Percentiles rank a stretch among this genome's conserved stretches.
Conservation (phyloP, 1,140 invertebrate species). For the Pachypeltis micranthus region DNA sequence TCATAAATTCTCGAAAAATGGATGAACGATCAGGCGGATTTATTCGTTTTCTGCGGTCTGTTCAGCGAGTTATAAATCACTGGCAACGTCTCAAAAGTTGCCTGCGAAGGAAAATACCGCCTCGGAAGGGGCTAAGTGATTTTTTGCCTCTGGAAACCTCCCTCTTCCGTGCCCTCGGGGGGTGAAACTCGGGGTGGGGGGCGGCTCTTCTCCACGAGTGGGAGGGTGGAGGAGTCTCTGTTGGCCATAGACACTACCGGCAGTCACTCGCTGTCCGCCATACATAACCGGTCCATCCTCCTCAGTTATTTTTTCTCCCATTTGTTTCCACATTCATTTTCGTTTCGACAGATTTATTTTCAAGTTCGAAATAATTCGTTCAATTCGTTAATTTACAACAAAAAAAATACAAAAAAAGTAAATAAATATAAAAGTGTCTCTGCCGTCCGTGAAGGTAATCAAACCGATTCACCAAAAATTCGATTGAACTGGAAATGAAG, state of each 20-base stretch:
- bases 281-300: conserved; percentile 5
- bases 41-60: too few relatives aligned
- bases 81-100: too few relatives aligned
- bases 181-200: too few relatives aligned
- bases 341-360: not conserved
- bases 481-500: not conserved
- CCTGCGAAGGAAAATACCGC: too few relatives aligned
- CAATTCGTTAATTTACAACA: not conserved
- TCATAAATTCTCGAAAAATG: too few relatives aligned
- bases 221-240: not conserved
- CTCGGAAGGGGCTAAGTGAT: conserved; percentile 2
- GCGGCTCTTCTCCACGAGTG: not conserved
- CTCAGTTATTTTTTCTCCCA: not conserved
- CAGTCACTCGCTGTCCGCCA: conserved; percentile 5
- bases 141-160: not conserved
- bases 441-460: conserved; percentile 9
- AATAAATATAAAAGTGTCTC: not conserved
- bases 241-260: not conserved
- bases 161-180: too few relatives aligned
- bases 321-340: not conserved
- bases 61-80: too few relatives aligned
- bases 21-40: too few relatives aligned
- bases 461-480: too few relatives aligned
- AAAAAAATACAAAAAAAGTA: not conserved
- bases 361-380: not conserved